These are phyloP conservation scores for Drosophila trapezifrons DNA, from an alignment of 1,140 invertebrate genomes.

Conservation along the genomic window DNA sequence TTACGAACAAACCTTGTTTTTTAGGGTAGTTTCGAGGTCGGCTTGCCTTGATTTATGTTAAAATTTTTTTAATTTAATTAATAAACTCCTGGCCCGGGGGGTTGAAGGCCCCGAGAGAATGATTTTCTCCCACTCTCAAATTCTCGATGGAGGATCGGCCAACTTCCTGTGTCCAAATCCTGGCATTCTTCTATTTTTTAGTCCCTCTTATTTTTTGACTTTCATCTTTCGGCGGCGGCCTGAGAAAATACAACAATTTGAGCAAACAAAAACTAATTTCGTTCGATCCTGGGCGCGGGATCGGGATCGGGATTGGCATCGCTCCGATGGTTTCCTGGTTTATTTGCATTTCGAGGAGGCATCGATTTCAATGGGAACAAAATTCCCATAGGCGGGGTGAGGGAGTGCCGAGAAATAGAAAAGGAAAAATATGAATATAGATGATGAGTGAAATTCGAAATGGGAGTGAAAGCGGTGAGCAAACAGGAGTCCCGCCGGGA, in stretches of 20 bases:
- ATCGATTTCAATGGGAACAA: constrained; percentile 71
- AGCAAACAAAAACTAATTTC: constrained; percentile 57
- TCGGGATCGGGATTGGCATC: constrained; percentile 18
- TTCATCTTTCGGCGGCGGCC: constrained; percentile 57
- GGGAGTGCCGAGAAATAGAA: constrained; percentile 7
- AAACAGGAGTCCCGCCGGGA: constrained; percentile 18
- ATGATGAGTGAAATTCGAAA: constrained; percentile 69
- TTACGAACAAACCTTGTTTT: background rate
- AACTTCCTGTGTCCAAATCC: constrained; percentile 52
- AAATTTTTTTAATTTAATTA: background rate
- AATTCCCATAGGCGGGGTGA: no score
- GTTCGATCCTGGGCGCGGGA: constrained; percentile 1
- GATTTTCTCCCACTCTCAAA: background rate
- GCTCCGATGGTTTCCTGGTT: constrained; percentile 15
- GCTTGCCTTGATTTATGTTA: background rate
- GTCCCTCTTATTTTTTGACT: constrained; percentile 28
- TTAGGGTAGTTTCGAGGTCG: no score
- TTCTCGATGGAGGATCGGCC: background rate
- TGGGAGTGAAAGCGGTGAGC: constrained; percentile 52
- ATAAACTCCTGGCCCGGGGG: background rate
- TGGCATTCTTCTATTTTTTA: background rate
- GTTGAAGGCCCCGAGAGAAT: background rate
- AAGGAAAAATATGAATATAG: constrained; percentile 50
- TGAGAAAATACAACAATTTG: constrained; percentile 73
- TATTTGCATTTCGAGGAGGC: constrained; percentile 68